These are phyloP conservation scores for Aptenodytes patagonicus DNA, from an alignment of 2,113 vertebrate genomes.

Conservation along the genomic window DNA sequence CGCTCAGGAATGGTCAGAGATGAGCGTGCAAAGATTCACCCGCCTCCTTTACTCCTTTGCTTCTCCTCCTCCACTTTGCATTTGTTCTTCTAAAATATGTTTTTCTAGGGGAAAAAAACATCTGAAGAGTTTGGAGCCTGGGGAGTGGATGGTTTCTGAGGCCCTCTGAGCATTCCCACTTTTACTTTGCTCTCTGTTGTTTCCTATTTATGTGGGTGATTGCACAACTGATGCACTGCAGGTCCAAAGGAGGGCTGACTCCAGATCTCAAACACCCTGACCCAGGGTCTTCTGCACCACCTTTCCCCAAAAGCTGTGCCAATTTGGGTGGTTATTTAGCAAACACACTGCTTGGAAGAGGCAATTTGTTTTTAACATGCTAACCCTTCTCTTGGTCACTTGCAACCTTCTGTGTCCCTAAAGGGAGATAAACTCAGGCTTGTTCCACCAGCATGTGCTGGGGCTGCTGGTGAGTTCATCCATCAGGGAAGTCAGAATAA, in stretches of 20 bases:
- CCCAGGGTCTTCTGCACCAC: neutral
- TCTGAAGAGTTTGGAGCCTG: neutral
- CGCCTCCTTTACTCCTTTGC: neutral
- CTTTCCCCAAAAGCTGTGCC: neutral
- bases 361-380: neutral
- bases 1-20: neutral
- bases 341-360: neutral
- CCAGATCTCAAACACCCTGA: neutral
- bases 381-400: neutral
- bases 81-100: neutral
- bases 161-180: neutral
- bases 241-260: neutral
- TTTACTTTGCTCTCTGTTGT: neutral
- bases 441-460: neutral
- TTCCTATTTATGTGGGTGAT: neutral
- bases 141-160: neutral
- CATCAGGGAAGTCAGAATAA: neutral
- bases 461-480: neutral
- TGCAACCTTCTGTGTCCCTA: neutral
- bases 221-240: neutral
- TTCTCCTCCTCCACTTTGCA: neutral
- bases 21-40: conserved; percentile 10
- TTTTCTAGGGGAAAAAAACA: neutral
- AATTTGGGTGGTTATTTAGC: neutral
- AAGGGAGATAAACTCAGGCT: neutral